These are phyloP conservation scores for Muscidifurax raptorellus DNA, from an alignment of 1,140 invertebrate species.

Conservation along the genomic window DNA sequence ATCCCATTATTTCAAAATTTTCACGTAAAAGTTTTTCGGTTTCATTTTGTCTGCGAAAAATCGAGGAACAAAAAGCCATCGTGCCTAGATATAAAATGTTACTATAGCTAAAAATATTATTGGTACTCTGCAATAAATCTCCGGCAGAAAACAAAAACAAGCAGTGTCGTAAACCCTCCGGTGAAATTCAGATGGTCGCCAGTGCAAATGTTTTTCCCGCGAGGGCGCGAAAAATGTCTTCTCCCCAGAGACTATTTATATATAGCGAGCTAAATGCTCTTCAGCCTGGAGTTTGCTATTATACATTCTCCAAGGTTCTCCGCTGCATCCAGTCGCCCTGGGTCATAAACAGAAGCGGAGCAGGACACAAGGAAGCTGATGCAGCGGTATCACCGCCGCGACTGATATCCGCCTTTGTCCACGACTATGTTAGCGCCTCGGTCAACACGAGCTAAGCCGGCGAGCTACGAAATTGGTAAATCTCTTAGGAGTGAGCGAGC, in stretches of 20 bases:
- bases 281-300: neutral
- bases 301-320: constrained; percentile 7
- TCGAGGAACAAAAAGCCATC: no score
- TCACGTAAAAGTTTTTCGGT: neutral
- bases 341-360: neutral
- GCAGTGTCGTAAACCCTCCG: neutral
- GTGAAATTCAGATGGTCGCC: neutral
- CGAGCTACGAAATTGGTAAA: constrained; percentile 68
- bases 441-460: constrained; percentile 64
- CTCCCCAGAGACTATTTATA: neutral
- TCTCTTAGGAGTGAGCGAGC: constrained; percentile 57
- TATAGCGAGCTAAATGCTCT: neutral
- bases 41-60: no score
- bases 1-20: neutral
- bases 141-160: neutral
- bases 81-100: neutral
- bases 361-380: neutral
- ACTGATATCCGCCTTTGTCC: constrained; percentile 62
- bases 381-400: neutral
- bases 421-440: constrained; percentile 67
- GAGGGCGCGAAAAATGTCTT: neutral
- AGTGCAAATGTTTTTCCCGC: neutral
- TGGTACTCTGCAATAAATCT: neutral
- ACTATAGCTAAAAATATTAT: neutral
- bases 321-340: neutral